Base-by-base conservation (phyloP, 2,888 invertebrate species). In the Dendrolimus houi region DNA sequence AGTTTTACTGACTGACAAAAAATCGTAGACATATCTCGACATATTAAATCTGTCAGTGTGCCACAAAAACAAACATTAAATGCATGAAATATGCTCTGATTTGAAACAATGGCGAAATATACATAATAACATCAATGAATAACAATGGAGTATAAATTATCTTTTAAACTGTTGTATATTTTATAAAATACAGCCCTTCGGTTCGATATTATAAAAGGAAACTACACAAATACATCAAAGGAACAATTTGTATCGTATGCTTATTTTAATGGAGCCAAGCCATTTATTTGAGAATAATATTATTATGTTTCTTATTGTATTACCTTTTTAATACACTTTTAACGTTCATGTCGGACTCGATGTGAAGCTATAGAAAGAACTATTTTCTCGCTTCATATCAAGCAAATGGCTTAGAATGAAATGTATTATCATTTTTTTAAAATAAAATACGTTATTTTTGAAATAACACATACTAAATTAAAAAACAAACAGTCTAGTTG, bases 61-160 rank as follows among this genome's bases (percentile, higher is more conserved):
- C 64, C 61, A 63, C 67, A 66, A 69, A 78, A 77, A 79, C 75
- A 82, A 77, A 85, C 87, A 87, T 89, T 88, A 89, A 86, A 88
- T 86, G 87, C 87, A 87, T 89, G 87, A 89, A 89, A 90, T 88
- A 90, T 89, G 90, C 88, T 89, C 89, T 89, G 89, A 89, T 89
- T 89, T 89, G 87, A 89, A 90, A 90, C 89, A 90, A 90, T 89
- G 89, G 90, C 85, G 79, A 89, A 89, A 89, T 90, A 89, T 90
- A 89, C 89, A 90, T 89, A 89, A 90, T 89, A 90, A 89, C 88
- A 88, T 88, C 90, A 89, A 89, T 90, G 90, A 90, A 90, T 90
- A 89, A 90, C 90, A 89, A 90, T 89, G 87, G 89, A 77, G 85
- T 87, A 90, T 90, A 89, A 90, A 89, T 89, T 90, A 90, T 90